Evolutionary conservation across 1,140 invertebrate species (phyloP).

Genomic region (Heliconius eleuchia): DNA sequence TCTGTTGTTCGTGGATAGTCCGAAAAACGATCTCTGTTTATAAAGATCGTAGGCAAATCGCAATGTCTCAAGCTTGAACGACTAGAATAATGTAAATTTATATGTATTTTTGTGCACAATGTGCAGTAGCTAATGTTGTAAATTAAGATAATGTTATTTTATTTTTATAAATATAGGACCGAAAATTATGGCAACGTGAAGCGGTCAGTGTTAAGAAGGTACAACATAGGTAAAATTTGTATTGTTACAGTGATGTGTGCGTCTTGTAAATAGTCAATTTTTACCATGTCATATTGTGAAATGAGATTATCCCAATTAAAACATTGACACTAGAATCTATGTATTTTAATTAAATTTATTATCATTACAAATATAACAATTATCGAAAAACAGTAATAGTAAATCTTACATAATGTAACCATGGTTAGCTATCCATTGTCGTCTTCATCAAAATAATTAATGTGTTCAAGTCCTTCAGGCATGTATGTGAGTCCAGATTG

Average conservation of each 20-base stretch:
- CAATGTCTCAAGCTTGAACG: conserved; percentile 21
- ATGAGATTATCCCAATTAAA: conserved; percentile 80
- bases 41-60: conserved; percentile 1
- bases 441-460: conserved; percentile 83
- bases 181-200: conserved; percentile 54
- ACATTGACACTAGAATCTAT: conserved; percentile 68
- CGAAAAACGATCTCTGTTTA: not conserved
- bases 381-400: not conserved
- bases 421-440: conserved; percentile 25
- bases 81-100: conserved; percentile 47
- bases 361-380: not conserved
- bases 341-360: conserved; percentile 42
- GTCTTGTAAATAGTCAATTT: conserved; percentile 79
- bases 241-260: conserved; percentile 66
- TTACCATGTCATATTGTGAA: conserved; percentile 77
- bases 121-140: conserved; percentile 75
- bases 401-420: not conserved
- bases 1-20: conserved; percentile 13
- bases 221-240: conserved; percentile 74
- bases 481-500: conserved; percentile 84
- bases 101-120: conserved; percentile 66
- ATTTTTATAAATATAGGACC: conserved; percentile 73
- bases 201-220: conserved; percentile 67
- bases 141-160: conserved; percentile 76
- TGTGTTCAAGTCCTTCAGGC: conserved; percentile 85